Evolutionary conservation across 2,113 vertebrate species (phyloP), one percentile per base, ranked within the genome.

Genomic region (Dolichotis patagonum): DNA sequence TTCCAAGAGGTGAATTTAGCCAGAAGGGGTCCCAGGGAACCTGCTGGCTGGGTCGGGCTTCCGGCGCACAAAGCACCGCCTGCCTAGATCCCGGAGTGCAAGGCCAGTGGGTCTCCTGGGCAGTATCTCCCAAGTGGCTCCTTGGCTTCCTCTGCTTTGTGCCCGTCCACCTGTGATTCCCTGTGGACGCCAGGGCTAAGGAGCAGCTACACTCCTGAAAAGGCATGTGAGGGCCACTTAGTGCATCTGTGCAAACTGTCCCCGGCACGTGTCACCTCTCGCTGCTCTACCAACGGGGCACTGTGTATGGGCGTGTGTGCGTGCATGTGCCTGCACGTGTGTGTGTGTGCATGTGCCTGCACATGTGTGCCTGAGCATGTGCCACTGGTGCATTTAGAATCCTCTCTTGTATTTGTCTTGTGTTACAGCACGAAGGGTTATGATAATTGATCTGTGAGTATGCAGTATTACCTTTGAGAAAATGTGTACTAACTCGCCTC

Each of bases 181-280:
- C 63, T 35, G 87, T 54, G 82, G 94, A 94, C 69, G 71, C 67
- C 86, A 84, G 83, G 86, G 63, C 81, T 67, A 86, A 96, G 80
- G 94, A 88, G 86, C 83, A 94, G 94, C 91, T 95, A 85, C 38
- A 82, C 62, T 95, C 93, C 95, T 91, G 96, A 93, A 84, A 95
- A 96, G 91, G 65, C 91, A 69, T 52, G 65, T 96, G 92, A 94
- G 65, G 65, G 43, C 90, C 78, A 46, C 73, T 96, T 92, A 73
- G 43, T 54, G 22, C 54, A 22, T 71, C 60, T 77, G 58, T 93
- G 89, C 38, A 87, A 91, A 91, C 58, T 46, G 32, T 80, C n/a
- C 52, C 43, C 82, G 69, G 8, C 43, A 95, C 82, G 56, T 60
- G 54, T 91, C 69, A 71, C 91, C 84, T 90, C 67, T 88, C 84